These are phyloP conservation scores for Spheniscus humboldti DNA, from an alignment of 2,797 vertebrate species.

Conservation along the genomic window DNA sequence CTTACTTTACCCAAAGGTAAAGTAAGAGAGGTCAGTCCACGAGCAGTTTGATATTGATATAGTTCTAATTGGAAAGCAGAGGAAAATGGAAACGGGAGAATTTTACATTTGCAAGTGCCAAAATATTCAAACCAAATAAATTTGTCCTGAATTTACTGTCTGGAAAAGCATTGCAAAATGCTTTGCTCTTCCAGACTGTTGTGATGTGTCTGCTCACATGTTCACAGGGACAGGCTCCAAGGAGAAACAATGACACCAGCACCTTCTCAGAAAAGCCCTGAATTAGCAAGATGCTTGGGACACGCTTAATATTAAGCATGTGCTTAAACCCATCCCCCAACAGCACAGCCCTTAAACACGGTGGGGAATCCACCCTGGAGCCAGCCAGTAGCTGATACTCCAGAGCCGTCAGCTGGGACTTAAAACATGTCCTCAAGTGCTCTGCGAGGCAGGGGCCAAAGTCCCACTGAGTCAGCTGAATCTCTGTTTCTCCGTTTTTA, in stretches of 20 bases:
- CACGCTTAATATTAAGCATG: background rate
- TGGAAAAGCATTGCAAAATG: background rate
- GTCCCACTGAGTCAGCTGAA: slow-evolving; percentile 8
- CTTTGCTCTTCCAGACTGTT: slow-evolving; percentile 2
- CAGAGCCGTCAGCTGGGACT: background rate
- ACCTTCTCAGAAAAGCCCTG: background rate
- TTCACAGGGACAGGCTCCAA: background rate
- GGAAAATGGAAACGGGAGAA: background rate
- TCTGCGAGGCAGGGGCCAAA: background rate
- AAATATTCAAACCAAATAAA: background rate
- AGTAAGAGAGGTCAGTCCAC: background rate
- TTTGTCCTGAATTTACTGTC: slow-evolving; percentile 12
- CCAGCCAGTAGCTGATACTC: background rate
- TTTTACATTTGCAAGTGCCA: background rate
- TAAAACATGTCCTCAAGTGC: background rate
- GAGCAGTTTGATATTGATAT: background rate
- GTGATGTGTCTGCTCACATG: background rate
- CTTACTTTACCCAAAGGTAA: background rate
- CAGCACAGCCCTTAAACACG: background rate
- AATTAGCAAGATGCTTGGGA: background rate
- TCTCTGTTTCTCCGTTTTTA: background rate
- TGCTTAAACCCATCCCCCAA: background rate
- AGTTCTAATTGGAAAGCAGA: background rate
- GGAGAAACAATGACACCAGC: background rate
- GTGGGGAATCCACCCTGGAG: background rate